Conservation (phyloP, 1,140 invertebrate species). For the Cydia amplana region DNA sequence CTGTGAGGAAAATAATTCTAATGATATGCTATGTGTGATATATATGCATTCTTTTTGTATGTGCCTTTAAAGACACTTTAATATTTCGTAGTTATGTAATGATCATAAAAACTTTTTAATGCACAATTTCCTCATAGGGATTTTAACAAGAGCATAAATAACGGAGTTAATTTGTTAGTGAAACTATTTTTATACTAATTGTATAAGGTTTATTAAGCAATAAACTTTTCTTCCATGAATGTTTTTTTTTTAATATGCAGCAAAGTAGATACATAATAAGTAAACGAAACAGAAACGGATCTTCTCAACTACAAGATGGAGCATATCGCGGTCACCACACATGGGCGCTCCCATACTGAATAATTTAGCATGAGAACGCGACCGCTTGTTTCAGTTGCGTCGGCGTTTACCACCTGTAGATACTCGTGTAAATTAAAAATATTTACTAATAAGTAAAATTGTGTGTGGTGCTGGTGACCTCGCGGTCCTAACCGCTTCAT, state of each 20-base stretch:
- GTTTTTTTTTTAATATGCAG: neutral
- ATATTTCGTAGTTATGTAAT: slow-evolving; percentile 20
- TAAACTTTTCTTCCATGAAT: slow-evolving; percentile 55
- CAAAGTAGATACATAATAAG: neutral
- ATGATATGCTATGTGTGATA: slow-evolving; percentile 36
- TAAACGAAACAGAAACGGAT: neutral
- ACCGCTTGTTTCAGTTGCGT: too few species aligned
- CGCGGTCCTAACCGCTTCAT: too few species aligned
- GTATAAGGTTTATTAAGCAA: slow-evolving; percentile 48
- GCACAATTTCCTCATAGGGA: slow-evolving; percentile 55
- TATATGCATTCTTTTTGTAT: slow-evolving; percentile 40
- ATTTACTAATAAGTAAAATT: too few species aligned
- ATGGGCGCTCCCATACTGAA: too few species aligned
- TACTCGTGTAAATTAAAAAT: too few species aligned
- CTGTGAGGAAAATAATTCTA: slow-evolving; percentile 52
- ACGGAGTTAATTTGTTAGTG: slow-evolving; percentile 52
- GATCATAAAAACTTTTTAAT: slow-evolving; percentile 13
- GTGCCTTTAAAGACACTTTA: slow-evolving; percentile 51
- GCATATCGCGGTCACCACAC: too few species aligned
- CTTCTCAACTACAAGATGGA: too few species aligned
- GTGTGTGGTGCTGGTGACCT: too few species aligned
- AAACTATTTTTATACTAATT: slow-evolving; percentile 58
- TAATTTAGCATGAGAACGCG: too few species aligned
- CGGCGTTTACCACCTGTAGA: too few species aligned
- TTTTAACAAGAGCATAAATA: slow-evolving; percentile 53